A percentile compares a stretch with the other conserved stretches of the same genome.
Evolutionary conservation across 1,140 invertebrate species (phyloP).

Genomic region (Arion vulgaris): DNA sequence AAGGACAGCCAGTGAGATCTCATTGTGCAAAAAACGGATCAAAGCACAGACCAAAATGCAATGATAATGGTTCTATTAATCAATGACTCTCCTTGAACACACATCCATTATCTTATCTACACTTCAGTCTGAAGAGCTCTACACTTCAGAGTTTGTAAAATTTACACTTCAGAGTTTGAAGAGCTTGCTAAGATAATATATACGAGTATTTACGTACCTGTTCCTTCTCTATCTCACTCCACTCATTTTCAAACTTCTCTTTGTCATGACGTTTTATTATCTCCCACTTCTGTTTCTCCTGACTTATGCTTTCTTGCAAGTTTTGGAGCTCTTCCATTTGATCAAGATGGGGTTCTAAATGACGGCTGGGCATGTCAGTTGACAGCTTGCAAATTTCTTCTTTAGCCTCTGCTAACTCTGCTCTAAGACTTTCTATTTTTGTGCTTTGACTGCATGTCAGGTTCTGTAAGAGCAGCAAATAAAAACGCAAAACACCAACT

Average conservation of each 20-base stretch:
- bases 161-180: too few species aligned
- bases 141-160: too few species aligned
- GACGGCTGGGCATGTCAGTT: conserved; percentile 56
- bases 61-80: too few species aligned
- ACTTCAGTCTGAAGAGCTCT: too few species aligned
- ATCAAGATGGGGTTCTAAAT: conserved; percentile 56
- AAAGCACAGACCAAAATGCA: too few species aligned
- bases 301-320: conserved; percentile 59
- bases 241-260: conserved; percentile 50
- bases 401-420: conserved; percentile 63
- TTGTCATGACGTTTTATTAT: conserved; percentile 51
- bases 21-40: too few species aligned
- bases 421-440: conserved; percentile 60
- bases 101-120: too few species aligned
- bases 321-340: conserved; percentile 66
- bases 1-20: too few species aligned
- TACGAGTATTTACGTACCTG: conserved; percentile 45
- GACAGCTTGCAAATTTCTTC: conserved; percentile 64
- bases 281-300: conserved; percentile 60
- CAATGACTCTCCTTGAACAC: too few species aligned
- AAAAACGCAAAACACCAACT: not conserved
- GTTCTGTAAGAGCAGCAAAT: conserved; percentile 36
- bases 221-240: conserved; percentile 50
- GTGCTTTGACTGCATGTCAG: conserved; percentile 60
- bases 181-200: too few species aligned